These are phyloP conservation scores for Acholoe squamosa DNA, from an alignment of 2,888 invertebrate genomes.

Conservation along the genomic window DNA sequence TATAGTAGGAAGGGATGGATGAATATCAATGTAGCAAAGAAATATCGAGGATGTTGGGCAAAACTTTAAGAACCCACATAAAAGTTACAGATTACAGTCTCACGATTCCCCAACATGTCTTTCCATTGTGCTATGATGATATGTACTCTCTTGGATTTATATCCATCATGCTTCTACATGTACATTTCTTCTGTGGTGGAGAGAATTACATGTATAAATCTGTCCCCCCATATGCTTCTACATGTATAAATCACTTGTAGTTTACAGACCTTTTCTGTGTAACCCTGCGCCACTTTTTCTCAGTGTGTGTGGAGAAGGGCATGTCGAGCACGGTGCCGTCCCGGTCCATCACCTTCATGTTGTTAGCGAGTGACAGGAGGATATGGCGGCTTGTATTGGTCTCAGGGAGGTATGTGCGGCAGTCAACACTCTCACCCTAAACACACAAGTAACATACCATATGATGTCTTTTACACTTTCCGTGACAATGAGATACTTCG, in stretches of 20 bases:
- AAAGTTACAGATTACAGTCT: too few relatives aligned
- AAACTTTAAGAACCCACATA: too few relatives aligned
- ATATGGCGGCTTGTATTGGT: constrained; percentile 93
- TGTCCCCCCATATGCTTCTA: too few relatives aligned
- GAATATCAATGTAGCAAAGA: too few relatives aligned
- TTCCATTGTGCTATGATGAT: too few relatives aligned
- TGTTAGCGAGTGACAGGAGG: constrained; percentile 92
- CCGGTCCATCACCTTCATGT: constrained; percentile 92
- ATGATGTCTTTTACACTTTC: too few relatives aligned
- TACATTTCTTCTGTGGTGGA: neutral
- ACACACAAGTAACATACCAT: constrained; percentile 15
- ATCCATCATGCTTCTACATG: too few relatives aligned
- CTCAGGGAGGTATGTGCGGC: constrained; percentile 95
- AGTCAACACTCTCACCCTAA: constrained; percentile 94
- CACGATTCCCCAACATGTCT: too few relatives aligned
- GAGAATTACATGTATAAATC: too few relatives aligned
- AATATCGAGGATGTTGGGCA: too few relatives aligned
- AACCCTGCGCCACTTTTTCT: constrained; percentile 86
- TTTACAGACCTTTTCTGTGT: constrained; percentile 84
- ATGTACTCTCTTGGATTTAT: too few relatives aligned
- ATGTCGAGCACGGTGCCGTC: constrained; percentile 72
- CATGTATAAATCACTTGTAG: neutral
- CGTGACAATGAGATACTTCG: too few relatives aligned
- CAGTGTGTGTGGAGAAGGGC: constrained; percentile 75
- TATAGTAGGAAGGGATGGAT: constrained; percentile 68